Evolutionary conservation across 2,888 invertebrate genomes (phyloP), one percentile per base, ranked within the genome.

Genomic region (Eristalis tenax): DNA sequence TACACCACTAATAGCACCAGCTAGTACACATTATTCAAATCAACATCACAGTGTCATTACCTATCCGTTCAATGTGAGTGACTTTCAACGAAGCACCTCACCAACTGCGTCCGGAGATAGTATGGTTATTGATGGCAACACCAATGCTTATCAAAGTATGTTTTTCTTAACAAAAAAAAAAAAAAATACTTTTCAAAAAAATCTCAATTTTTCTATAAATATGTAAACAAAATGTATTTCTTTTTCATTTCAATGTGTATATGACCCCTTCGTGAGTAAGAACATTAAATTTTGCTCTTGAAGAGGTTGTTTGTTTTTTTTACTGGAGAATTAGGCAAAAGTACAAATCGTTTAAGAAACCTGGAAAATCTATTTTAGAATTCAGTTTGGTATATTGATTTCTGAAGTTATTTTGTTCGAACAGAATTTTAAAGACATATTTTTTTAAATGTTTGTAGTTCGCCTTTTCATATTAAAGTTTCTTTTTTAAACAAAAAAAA

Each of bases 51-150:
- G 91, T 89, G 91, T 92, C 89, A 91, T 91, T 88, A 91, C 91
- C 90, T 93, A 93, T 91, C 93, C 93, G 89, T 93, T 93, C 90
- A 93, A 93, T 91, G 91, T 93, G 90, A 93, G 93, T 89, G 93
- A 92, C 90, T 92, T 93, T 89, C 92, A 92, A 90, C 93, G 87
- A 68, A 87, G 87, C 80, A 87, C 87, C 64, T 75, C 75, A 73
- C 83, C 87, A 64, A 89, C 89, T 77, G 84, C 89, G 80, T 59
- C 82, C 32, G 89, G 88, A 88, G 90, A 90, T 82, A 88, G 85
- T 88, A 84, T 89, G 82, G 66, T 88, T 68, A 89, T 88, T 83
- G 89, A 90, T 90, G 91, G 91, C 90, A 91, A 89, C 90, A 91
- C 90, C 90, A 92, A 91, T 91, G 89, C 90, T 90, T 93, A 92